Conservation (phyloP, 2,113 vertebrate species). For the Sitta europaea region DNA sequence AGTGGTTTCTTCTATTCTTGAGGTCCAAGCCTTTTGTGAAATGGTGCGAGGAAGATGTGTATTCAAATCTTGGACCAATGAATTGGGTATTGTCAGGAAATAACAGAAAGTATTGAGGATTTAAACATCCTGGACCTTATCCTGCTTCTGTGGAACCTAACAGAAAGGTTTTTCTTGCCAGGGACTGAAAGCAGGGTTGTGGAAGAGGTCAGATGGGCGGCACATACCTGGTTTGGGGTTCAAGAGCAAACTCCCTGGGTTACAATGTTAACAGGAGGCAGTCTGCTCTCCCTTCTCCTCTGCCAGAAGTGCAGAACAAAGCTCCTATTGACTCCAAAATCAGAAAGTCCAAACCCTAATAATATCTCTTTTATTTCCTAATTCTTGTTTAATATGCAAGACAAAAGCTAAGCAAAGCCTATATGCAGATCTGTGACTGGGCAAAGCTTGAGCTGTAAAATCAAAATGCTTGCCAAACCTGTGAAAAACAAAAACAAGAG, state of each 20-base stretch:
- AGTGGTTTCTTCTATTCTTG: constrained; percentile 60
- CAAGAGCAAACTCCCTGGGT: not conserved
- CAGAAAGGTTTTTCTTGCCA: not conserved
- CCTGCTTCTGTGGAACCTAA: not conserved
- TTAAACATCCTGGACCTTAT: constrained; percentile 25
- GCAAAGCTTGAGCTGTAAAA: not conserved
- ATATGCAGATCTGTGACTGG: not conserved
- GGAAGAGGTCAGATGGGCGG: constrained; percentile 42
- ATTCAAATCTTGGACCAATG: constrained; percentile 58
- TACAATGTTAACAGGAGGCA: not conserved
- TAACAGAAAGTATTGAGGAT: constrained; percentile 47
- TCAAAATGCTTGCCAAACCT: not conserved
- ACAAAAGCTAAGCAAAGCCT: constrained; percentile 9
- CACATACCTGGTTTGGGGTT: not conserved
- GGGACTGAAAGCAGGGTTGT: not conserved
- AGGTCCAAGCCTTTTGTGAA: constrained; percentile 59
- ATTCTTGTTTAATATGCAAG: not conserved
- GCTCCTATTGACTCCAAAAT: not conserved
- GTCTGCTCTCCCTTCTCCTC: not conserved
- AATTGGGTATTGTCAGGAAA: constrained; percentile 51
- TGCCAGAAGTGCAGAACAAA: not conserved
- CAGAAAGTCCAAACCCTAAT: not conserved
- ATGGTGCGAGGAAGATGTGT: constrained; percentile 53
- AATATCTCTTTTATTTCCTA: not conserved
- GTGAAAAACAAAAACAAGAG: not conserved